Evolutionary conservation across 2,888 invertebrate species (phyloP).

Genomic region (Acleris cristana): DNA sequence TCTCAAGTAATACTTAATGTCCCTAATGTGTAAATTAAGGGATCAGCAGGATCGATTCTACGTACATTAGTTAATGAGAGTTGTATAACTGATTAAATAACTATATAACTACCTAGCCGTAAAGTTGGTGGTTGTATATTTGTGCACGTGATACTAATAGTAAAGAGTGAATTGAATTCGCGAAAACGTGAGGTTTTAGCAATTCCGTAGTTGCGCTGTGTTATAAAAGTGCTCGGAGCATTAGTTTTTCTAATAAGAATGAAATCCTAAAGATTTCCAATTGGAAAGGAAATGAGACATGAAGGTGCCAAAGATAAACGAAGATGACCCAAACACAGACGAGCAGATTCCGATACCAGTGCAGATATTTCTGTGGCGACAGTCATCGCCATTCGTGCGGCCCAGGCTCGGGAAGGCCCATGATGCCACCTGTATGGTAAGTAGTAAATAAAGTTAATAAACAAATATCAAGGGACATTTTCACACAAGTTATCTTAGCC

Average conservation of each 20-base stretch:
- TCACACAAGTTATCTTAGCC: too few relatives aligned
- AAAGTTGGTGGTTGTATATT: neutral
- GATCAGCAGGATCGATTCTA: too few relatives aligned
- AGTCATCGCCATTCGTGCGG: constrained; percentile 98
- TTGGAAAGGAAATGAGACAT: constrained; percentile 42
- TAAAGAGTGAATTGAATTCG: too few relatives aligned
- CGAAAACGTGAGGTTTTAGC: too few relatives aligned
- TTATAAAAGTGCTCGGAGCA: too few relatives aligned
- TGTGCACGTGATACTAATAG: constrained; percentile 7
- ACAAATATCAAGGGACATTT: too few relatives aligned
- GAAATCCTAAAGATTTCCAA: neutral
- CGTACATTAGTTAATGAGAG: neutral
- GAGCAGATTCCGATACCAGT: constrained; percentile 96
- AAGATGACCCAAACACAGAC: constrained; percentile 87
- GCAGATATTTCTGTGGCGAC: constrained; percentile 98
- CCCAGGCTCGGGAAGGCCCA: constrained; percentile 98
- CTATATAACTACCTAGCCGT: too few relatives aligned
- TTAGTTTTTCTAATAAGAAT: neutral
- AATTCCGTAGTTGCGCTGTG: too few relatives aligned
- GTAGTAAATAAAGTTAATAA: constrained; percentile 51
- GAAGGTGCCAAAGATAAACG: constrained; percentile 62
- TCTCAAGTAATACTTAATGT: too few relatives aligned
- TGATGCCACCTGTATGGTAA: constrained; percentile 98
- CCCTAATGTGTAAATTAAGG: too few relatives aligned
- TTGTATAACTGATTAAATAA: neutral